Conservation (phyloP, 2,888 invertebrate genomes). For the Agrochola litura region DNA sequence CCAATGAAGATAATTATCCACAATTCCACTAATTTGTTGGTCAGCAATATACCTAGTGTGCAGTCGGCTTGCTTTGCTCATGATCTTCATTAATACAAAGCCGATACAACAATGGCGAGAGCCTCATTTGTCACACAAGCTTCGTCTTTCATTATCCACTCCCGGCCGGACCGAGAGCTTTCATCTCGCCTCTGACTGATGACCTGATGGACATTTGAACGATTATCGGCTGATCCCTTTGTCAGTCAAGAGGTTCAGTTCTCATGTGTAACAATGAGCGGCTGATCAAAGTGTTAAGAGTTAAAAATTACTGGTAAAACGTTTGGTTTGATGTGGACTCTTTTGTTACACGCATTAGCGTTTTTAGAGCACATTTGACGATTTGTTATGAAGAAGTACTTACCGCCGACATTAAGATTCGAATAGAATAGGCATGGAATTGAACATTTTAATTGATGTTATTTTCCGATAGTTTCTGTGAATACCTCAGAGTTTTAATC, state of each 20-base stretch:
- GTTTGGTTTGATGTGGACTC: constrained; percentile 24
- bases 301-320: constrained; percentile 45
- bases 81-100: constrained; percentile 82
- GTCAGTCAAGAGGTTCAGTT: constrained; percentile 81
- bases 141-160: constrained; percentile 71
- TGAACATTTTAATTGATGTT: not conserved
- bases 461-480: not conserved
- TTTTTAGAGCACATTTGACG: constrained; percentile 4
- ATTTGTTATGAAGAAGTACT: not conserved
- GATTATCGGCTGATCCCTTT: constrained; percentile 85
- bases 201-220: constrained; percentile 85
- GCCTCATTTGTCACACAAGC: constrained; percentile 81
- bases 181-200: constrained; percentile 87
- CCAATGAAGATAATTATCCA: not conserved
- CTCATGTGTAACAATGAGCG: constrained; percentile 80
- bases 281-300: constrained; percentile 78
- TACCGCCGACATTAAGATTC: not conserved
- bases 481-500: not conserved
- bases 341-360: constrained; percentile 11
- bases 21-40: constrained; percentile 27
- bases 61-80: constrained; percentile 55
- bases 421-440: not conserved
- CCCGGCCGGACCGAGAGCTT: constrained; percentile 73
- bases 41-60: constrained; percentile 29
- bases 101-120: constrained; percentile 77